Evolutionary conservation across 2,113 vertebrate species (phyloP), one percentile per base, ranked within the genome.

Genomic region (Aegithalos caudatus): DNA sequence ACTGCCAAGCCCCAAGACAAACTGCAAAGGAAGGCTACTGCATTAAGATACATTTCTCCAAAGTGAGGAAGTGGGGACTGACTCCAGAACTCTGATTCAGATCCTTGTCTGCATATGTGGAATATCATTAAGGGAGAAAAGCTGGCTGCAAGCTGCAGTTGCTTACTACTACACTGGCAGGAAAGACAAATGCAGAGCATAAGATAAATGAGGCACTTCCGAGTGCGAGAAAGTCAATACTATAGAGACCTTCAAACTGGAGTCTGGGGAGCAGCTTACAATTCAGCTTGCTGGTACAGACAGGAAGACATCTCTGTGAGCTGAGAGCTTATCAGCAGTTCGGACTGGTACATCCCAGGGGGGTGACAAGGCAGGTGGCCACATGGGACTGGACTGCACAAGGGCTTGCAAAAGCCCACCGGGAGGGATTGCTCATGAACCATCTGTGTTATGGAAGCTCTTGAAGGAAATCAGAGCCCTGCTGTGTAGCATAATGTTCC

Each of bases 181-280:
- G 60, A 73, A 92, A 97, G 94, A 97, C 72, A 95, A 97, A 97
- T 94, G 88, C 91, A 92, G 91, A 96, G 80, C 77, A 4, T 74
- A 97, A 97, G 96, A 97, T 95, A 97, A 96, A 97, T 97, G 95
- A 97, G 95, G 86, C 94, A 95, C 95, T 97, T 97, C 88, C 94
- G 95, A 95, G 80, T 81, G 88, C 60, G 4, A 92, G 92, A 86
- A 96, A 96, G 96, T 97, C 96, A 96, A 97, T 96, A 95, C 95
- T 84, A 53, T 90, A 95, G 96, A 97, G 95, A 97, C 96, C 95
- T 97, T 97, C 95, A 96, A 93, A 96, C 86, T 84, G 96, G 92
- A 94, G 91, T 58, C 96, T 91, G 69, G 96, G 95, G 96, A 96
- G 29, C 83, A 88, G 88, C 69, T 81, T 70, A 44, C 88, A 86